A percentile compares a stretch with the other conserved stretches of the same genome.
Evolutionary conservation across 2,888 invertebrate genomes (phyloP).

Genomic region (Mesochorus sp.): DNA sequence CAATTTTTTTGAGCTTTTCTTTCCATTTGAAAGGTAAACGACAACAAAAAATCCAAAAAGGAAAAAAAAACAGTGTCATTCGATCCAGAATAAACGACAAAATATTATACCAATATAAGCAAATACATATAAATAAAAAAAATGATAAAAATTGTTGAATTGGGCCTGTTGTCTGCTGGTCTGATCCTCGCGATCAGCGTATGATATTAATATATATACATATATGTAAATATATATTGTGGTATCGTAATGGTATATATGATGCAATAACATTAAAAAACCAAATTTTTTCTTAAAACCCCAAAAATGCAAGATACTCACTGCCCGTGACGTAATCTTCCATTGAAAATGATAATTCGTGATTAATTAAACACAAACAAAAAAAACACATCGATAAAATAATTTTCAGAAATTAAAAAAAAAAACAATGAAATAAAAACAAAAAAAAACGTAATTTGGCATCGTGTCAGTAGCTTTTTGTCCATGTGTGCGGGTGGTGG

Average conservation of each 20-base stretch:
- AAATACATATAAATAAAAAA: slow-evolving; percentile 32
- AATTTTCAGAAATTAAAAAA: slow-evolving; percentile 18
- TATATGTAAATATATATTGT: slow-evolving; percentile 49
- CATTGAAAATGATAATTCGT: neutral
- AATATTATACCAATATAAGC: no score
- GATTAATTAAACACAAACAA: neutral
- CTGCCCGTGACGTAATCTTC: slow-evolving; percentile 51
- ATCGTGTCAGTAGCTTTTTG: neutral
- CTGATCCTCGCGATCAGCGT: slow-evolving; percentile 62
- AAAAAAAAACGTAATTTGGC: neutral
- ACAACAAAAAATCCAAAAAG: no score
- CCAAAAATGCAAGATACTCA: slow-evolving; percentile 52
- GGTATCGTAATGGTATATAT: slow-evolving; percentile 62
- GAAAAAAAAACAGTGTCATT: no score
- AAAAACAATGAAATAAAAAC: neutral
- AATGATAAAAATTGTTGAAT: slow-evolving; percentile 62
- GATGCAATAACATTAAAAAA: slow-evolving; percentile 58
- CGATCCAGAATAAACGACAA: no score
- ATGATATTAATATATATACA: no score
- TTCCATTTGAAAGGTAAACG: no score
- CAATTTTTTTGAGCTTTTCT: no score
- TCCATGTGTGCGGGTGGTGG: slow-evolving; percentile 64
- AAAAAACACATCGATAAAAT: neutral
- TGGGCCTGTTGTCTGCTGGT: slow-evolving; percentile 73
- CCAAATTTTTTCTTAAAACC: slow-evolving; percentile 42